Base-by-base conservation (phyloP, 2,888 invertebrate genomes). In the Pandemis cinnamomeana region DNA sequence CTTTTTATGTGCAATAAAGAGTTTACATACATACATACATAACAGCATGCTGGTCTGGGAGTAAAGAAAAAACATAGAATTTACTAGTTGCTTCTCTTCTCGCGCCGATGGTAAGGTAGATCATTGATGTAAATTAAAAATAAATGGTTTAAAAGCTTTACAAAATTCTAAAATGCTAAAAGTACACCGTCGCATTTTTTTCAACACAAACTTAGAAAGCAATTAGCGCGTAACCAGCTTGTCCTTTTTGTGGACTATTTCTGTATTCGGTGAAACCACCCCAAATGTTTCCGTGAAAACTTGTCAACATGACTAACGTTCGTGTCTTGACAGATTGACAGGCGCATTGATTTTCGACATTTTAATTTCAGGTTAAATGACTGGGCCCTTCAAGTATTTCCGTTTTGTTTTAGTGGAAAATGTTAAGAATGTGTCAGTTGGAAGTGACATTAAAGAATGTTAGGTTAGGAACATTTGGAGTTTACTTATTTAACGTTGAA, bases 341-440 rank as follows among this genome's bases (percentile, higher is more conserved):
- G 81, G 75, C 78, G 88, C 92, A 91, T 90, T 85, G 90, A 91
- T 91, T 88, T 89, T 84, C 83, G 92, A 93, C 93, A 87, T 89
- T 90, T 92, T 92, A 93, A 93, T 93, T 93, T 92, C 89, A 89
- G 91, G 93, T 92, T 91, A 92, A 92, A 89, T 89, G 87, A 88
- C 88, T 83, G 81, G 80, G 83, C 84, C 86, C 8, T 86, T 87
- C 76, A 77, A 85, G 86, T 90, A 90, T 91, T 91, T 83, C 80
- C 41, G 80, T 78, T 76, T 80, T 82, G 82, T 76, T 78, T 80
- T 77, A 74, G 71, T 75, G 76, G 69, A 77, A 83, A 85, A 87
- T 85, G 86, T 77, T 67, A 80, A 77, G 88, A 83, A 89, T 89
- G 84, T 84, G 83, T 85, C 84, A 76, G 73, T 72, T 67, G 77